Conservation (phyloP, 1,140 invertebrate genomes). For the Hyphantria cunea region DNA sequence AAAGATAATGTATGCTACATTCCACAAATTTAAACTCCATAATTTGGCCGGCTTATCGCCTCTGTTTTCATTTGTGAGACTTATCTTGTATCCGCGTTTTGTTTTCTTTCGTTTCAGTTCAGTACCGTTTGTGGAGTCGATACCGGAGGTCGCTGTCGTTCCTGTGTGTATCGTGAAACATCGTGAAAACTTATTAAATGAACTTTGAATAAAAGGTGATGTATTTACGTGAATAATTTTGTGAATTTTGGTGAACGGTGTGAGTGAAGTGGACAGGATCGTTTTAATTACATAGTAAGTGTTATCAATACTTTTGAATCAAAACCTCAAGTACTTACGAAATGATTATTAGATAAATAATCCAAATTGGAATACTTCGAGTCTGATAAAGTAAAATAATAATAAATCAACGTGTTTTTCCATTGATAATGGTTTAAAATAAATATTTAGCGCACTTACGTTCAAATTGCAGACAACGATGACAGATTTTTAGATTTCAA, state of each 20-base stretch:
- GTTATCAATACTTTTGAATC: neutral
- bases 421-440: no score
- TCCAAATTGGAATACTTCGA: neutral
- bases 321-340: no score
- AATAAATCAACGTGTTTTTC: no score
- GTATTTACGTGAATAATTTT: neutral
- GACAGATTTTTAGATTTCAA: no score
- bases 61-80: slow-evolving; percentile 10
- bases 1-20: no score
- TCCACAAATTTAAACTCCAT: neutral
- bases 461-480: no score
- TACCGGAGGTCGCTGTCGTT: neutral
- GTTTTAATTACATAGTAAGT: neutral
- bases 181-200: slow-evolving; percentile 23
- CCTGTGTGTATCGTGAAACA: neutral
- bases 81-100: slow-evolving; percentile 12
- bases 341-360: neutral
- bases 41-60: slow-evolving; percentile 8
- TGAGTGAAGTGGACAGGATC: neutral
- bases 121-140: slow-evolving; percentile 18
- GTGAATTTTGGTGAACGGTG: neutral
- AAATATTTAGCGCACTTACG: no score
- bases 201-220: slow-evolving; percentile 9
- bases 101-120: slow-evolving; percentile 12
- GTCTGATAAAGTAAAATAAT: neutral